A percentile compares a stretch with the other conserved stretches of the same genome.
phyloP scores from a whole-genome alignment of 2,113 vertebrate species.

The Dissostichus mawsoni region DNA sequence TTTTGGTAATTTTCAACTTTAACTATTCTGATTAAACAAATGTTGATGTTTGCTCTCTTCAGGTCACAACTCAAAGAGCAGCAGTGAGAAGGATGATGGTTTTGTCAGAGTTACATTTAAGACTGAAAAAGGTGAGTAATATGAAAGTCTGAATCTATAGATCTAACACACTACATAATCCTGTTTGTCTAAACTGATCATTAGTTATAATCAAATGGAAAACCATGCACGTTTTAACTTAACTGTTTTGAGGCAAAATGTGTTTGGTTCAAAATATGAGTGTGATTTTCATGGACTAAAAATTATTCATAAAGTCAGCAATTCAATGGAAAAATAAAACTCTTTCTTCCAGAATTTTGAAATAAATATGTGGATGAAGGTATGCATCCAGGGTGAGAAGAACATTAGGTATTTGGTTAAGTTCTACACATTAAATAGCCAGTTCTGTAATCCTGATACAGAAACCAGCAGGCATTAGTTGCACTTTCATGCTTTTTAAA shows the following conservation, averaged over 20 bases:
- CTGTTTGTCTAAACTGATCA: not conserved
- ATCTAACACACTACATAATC: not conserved
- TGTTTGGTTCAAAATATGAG: not conserved
- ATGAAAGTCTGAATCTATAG: not conserved
- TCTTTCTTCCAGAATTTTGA: not conserved
- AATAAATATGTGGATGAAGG: not conserved
- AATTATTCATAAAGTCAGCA: not conserved
- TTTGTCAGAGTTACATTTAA: conserved; percentile 95
- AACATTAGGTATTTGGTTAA: not conserved
- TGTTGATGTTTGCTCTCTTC: conserved; percentile 21
- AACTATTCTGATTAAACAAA: not conserved
- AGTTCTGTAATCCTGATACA: not conserved
- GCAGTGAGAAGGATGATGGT: conserved; percentile 90
- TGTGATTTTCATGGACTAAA: not conserved
- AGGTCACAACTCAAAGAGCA: conserved; percentile 89
- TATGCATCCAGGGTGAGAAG: not conserved
- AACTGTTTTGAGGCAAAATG: not conserved
- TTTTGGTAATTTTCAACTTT: no score
- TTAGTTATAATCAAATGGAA: not conserved
- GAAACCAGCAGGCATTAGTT: not conserved
- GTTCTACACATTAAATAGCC: not conserved
- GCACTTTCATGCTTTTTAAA: not conserved
- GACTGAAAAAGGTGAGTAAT: conserved; percentile 89
- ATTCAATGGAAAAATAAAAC: not conserved
- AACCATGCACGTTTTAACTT: not conserved